Evolutionary conservation across 2,888 invertebrate species (phyloP), one percentile per base, ranked within the genome.

Genomic region (Ennomos quercinarius): DNA sequence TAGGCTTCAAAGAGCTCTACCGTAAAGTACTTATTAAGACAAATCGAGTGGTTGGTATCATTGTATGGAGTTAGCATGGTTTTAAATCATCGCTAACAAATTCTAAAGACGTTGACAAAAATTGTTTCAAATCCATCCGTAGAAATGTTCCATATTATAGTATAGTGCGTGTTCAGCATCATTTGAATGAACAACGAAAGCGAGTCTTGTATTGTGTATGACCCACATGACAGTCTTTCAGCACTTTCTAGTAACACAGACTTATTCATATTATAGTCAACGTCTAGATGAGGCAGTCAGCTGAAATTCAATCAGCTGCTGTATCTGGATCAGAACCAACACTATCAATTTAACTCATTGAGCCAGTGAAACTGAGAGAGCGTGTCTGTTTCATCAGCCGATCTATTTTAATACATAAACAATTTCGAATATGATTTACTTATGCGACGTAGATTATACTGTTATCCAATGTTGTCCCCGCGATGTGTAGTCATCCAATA

Each of bases 401-500:
- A 53, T 57, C 36, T 61, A 46, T 57, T 60, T 41, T 54, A n/a
- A 42, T 60, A 27, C 27, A 65, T 37, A 55, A 57, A 58, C 41
- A n/a, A 17, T 56, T 59, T 37, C 27, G 12, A 52, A 49, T 49
- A 35, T 52, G 42, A 37, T 41, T 42, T 41, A 36, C 45, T 47
- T 40, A 38, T 11, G 27, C 44, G 40, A 52, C 40, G 42, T 44
- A 39, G 51, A 52, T 58, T 45, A 54, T 40, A n/a, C n/a, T n/a
- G 48, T 62, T 58, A 52, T 58, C 45, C 51, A 54, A 44, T 49
- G 27, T 27, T 52, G 49, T 50, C 50, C 55, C 38, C 52, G 42
- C 12, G 50, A 27, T 27, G 39, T 54, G 41, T 53, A 54, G 58
- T 61, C 52, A 63, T 60, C 55, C 54, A 78, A 80, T 83, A 83